Percentiles rank a stretch among this genome's conserved stretches.
Conservation (phyloP, 2,113 vertebrate species). For the Neotoma lepida region DNA sequence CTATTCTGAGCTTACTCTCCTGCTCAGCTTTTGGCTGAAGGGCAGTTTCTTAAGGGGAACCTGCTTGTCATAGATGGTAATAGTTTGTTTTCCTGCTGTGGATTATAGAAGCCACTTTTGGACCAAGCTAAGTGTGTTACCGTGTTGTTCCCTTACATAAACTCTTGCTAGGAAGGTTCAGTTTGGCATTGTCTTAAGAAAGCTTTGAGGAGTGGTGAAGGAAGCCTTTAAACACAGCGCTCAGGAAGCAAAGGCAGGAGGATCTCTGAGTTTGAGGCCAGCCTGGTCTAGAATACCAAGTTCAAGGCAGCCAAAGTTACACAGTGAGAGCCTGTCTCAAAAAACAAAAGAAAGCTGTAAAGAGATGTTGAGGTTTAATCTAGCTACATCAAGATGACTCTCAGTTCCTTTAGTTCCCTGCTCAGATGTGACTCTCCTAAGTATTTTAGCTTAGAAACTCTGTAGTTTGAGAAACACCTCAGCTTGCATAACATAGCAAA, state of each 20-base stretch:
- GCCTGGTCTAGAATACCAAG: neutral
- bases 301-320: neutral
- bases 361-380: slow-evolving; percentile 4
- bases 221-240: neutral
- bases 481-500: neutral
- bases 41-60: neutral
- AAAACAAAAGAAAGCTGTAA: neutral
- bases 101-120: neutral
- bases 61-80: neutral
- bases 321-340: neutral
- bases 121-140: neutral
- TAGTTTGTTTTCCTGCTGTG: neutral
- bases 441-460: neutral
- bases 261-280: neutral
- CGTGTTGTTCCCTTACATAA: neutral
- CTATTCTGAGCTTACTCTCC: neutral
- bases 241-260: neutral
- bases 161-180: neutral
- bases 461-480: neutral
- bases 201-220: neutral
- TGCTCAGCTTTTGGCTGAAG: neutral
- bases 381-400: neutral
- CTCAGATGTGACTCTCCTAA: neutral
- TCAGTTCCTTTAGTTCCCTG: neutral
- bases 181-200: neutral